phyloP scores from a whole-genome alignment of 2,888 invertebrate species.

The Arenicola marina region DNA sequence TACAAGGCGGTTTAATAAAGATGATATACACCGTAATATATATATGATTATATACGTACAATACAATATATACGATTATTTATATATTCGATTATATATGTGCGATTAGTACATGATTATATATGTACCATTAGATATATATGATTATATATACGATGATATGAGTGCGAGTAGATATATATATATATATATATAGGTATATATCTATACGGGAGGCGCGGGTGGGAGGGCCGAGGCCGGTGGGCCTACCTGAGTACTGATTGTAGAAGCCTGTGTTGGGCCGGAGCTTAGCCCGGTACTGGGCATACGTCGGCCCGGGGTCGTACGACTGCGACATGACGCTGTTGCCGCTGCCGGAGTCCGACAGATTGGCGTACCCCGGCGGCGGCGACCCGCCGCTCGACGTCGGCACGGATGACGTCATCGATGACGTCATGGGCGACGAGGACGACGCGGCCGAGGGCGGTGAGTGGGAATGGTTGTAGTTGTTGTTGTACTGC shows the following conservation, averaged over 20 bases:
- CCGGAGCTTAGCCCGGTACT: slow-evolving; percentile 18
- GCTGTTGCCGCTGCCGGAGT: not conserved
- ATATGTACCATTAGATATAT: too few relatives aligned
- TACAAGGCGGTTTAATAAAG: too few relatives aligned
- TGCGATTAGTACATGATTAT: too few relatives aligned
- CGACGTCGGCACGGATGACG: not conserved
- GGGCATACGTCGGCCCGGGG: slow-evolving; percentile 22
- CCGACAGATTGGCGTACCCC: not conserved
- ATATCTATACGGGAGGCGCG: too few relatives aligned
- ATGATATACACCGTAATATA: too few relatives aligned
- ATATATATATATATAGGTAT: too few relatives aligned
- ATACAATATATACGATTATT: too few relatives aligned
- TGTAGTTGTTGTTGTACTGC: not conserved
- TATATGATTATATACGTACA: too few relatives aligned
- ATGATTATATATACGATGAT: too few relatives aligned
- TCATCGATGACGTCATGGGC: not conserved
- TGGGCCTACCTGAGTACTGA: slow-evolving; percentile 14
- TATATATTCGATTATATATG: too few relatives aligned
- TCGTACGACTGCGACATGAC: not conserved
- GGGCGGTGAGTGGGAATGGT: slow-evolving; percentile 8
- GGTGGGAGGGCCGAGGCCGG: too few relatives aligned
- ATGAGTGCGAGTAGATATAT: too few relatives aligned
- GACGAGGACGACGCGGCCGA: not conserved
- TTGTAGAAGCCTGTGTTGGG: slow-evolving; percentile 25
- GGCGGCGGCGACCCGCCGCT: not conserved